A percentile compares a stretch with the other conserved stretches of the same genome.
phyloP scores from a whole-genome alignment of 2,797 vertebrate genomes.

The Chelmon rostratus region DNA sequence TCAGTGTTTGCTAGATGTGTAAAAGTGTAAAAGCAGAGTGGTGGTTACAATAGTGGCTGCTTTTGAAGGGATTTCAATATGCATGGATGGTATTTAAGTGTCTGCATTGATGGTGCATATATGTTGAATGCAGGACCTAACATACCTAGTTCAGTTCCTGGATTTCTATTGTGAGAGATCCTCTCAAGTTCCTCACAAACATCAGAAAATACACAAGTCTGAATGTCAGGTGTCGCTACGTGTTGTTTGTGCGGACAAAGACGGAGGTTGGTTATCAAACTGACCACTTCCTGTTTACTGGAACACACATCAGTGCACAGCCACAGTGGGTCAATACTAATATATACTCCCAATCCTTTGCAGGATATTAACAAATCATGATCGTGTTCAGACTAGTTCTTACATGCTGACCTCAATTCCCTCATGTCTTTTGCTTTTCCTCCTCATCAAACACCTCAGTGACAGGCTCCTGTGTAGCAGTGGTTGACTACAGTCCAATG shows the following conservation, averaged over 20 bases:
- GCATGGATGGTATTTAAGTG: not conserved
- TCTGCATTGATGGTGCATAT: not conserved
- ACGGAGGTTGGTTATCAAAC: not conserved
- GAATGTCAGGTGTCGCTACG: not conserved
- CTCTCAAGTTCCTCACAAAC: not conserved
- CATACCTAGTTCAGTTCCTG: not conserved
- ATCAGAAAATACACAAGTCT: not conserved
- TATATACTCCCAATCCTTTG: too few relatives aligned
- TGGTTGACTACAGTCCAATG: conserved; percentile 85
- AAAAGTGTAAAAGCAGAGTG: not conserved
- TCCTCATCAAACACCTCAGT: conserved; percentile 77
- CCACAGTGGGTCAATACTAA: conserved; percentile 13
- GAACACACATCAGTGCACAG: not conserved
- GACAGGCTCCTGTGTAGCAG: conserved; percentile 89
- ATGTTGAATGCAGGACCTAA: not conserved
- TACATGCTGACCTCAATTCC: not conserved
- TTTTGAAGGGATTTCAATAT: not conserved
- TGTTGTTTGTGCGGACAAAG: not conserved
- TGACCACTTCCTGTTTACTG: not conserved
- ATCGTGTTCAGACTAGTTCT: not conserved
- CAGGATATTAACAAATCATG: too few relatives aligned
- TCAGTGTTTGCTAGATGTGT: not conserved
- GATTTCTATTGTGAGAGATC: not conserved
- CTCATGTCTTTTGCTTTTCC: not conserved
- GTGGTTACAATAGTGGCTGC: not conserved